These are phyloP conservation scores for Drosophila subobscura DNA, from an alignment of 1,140 invertebrate genomes.

Conservation along the genomic window DNA sequence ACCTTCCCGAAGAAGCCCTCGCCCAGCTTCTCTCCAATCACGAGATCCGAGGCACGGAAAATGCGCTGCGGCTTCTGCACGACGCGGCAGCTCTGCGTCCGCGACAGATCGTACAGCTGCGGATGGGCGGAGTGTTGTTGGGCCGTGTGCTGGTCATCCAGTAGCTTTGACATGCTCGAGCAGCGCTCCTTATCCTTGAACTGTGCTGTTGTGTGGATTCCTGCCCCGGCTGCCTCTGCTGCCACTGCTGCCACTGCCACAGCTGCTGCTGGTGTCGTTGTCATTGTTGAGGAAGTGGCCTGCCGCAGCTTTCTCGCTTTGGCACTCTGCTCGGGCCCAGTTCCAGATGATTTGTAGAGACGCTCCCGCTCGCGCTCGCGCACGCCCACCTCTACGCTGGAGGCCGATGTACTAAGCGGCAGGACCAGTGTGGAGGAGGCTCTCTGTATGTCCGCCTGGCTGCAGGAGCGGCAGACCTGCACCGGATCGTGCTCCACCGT, in stretches of 20 bases:
- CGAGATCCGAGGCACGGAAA: conserved; percentile 94
- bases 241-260: conserved; percentile 7
- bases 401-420: conserved; percentile 76
- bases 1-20: conserved; percentile 97
- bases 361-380: conserved; percentile 53
- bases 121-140: conserved; percentile 66
- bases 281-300: not conserved
- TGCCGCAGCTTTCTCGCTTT: conserved; percentile 64
- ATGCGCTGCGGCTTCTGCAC: conserved; percentile 90
- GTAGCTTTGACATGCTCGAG: conserved; percentile 92
- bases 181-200: conserved; percentile 90
- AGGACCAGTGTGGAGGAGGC: conserved; percentile 62
- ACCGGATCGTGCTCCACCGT: conserved; percentile 94
- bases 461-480: conserved; percentile 85
- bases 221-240: conserved; percentile 9
- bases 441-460: conserved; percentile 73
- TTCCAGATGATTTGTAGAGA: conserved; percentile 45
- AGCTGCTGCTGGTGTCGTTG: conserved; percentile 11
- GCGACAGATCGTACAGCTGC: conserved; percentile 88
- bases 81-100: conserved; percentile 94
- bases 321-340: conserved; percentile 23
- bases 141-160: conserved; percentile 86
- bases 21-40: conserved; percentile 93
- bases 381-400: conserved; percentile 73
- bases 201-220: conserved; percentile 7